Conservation (phyloP, 1,140 invertebrate genomes). For the Platyscapa corneri region DNA sequence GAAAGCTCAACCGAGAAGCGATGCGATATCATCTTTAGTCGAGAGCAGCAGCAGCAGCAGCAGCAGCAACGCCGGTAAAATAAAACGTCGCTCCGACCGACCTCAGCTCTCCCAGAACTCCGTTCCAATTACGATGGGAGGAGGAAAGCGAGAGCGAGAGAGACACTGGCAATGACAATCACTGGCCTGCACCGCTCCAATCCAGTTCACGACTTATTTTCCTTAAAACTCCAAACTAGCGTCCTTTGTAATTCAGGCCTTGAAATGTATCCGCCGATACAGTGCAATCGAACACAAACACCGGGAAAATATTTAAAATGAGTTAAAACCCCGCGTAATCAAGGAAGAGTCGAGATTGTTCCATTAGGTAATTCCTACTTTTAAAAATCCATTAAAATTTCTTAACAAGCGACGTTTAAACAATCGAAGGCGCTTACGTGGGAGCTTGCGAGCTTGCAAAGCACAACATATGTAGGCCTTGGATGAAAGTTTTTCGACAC, state of each 20-base stretch:
- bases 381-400: too few species aligned
- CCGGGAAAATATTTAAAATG: not conserved
- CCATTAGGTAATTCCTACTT: too few species aligned
- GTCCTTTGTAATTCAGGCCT: not conserved
- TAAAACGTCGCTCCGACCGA: conserved; percentile 24
- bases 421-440: too few species aligned
- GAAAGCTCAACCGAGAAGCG: conserved; percentile 3
- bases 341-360: too few species aligned
- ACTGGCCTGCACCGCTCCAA: not conserved
- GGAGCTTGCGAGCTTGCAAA: too few species aligned
- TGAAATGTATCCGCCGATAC: not conserved
- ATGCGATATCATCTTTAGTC: conserved; percentile 26
- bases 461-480: too few species aligned
- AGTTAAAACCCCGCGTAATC: too few species aligned
- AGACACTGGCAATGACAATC: not conserved
- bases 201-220: not conserved
- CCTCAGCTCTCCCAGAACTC: conserved; percentile 18
- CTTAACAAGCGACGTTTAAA: too few species aligned
- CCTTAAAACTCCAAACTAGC: not conserved
- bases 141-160: not conserved
- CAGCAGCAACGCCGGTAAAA: conserved; percentile 9
- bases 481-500: not conserved
- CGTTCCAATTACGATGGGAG: conserved; percentile 35
- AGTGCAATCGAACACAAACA: not conserved
- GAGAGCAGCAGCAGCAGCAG: not conserved